Conservation (phyloP, 2,888 invertebrate genomes). For the Limnephilus lunatus region DNA sequence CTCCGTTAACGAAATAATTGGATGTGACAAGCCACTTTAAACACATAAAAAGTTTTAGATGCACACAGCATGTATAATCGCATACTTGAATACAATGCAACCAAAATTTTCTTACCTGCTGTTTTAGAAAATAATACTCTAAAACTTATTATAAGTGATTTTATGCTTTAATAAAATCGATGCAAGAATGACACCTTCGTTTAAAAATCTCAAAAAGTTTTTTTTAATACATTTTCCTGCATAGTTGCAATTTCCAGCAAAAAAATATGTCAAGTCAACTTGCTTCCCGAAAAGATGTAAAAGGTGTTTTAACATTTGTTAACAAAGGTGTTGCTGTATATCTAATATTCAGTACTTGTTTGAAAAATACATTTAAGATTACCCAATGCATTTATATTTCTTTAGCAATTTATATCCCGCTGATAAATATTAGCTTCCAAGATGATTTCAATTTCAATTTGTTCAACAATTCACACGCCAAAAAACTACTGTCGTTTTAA, state of each 20-base stretch:
- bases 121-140: too few relatives aligned
- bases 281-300: background rate
- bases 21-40: background rate
- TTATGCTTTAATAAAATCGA: too few relatives aligned
- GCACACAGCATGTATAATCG: background rate
- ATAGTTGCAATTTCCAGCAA: background rate
- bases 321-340: background rate
- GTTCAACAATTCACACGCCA: too few relatives aligned
- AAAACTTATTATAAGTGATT: too few relatives aligned
- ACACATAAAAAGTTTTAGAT: background rate
- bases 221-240: background rate
- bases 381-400: background rate
- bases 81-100: too few relatives aligned
- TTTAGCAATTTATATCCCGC: background rate
- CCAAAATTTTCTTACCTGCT: too few relatives aligned
- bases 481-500: background rate
- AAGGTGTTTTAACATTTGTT: background rate
- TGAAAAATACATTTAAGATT: background rate
- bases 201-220: background rate
- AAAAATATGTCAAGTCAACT: background rate
- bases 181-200: background rate
- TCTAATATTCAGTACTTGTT: background rate
- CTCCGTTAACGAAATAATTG: background rate
- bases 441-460: too few relatives aligned
- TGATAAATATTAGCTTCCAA: background rate